Evolutionary conservation across 2,888 invertebrate species (phyloP), one percentile per base, ranked within the genome.

Genomic region (Leucophenga maculata): DNA sequence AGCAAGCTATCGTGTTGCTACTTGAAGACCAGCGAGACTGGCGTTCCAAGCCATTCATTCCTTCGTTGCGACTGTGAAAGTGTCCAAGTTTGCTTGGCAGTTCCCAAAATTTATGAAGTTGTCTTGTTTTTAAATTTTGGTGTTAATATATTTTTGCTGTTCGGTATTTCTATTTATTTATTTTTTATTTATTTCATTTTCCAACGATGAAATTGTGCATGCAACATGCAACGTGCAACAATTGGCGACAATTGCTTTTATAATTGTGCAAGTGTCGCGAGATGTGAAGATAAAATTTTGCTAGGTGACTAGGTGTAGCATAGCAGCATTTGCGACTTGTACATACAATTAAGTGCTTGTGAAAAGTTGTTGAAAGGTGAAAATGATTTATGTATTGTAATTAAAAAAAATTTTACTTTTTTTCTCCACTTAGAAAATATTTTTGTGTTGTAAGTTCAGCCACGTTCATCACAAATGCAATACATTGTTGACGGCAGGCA

Each of bases 281-380:
- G 80, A 80, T 80, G 80, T 80, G 82, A 80, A 82, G 80, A 80
- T 80, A 81, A 80, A 78, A 79, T 11, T 79, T 80, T 74, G 76
- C 71, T 75, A 75, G 59, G 71, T 39, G 39, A 11, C 39, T 39
- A 6, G 39, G 39, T 11, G 39, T 11, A 39, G 11, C 39, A 11
- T 39, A 39, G 11, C 39, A 39, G 11, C 39, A 11, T 39, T 39
- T 39, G 11, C 3, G 39, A 74, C 75, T 74, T 72, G 72, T 74
- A 32, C 71, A 20, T 52, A 6, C 9, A 9, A 6, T 55, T 55
- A 55, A 55, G 55, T 55, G 55, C 13, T 54, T 54, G 18, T 54
- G 13, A 22, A 50, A 50, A 20, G 54, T 55, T 55, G 8, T 22
- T 8, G 11, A 55, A 55, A 55, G 39, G 8, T 39, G 8, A 39